Evolutionary conservation across 2,888 invertebrate species (phyloP).

Genomic region (Malachius bipustulatus): DNA sequence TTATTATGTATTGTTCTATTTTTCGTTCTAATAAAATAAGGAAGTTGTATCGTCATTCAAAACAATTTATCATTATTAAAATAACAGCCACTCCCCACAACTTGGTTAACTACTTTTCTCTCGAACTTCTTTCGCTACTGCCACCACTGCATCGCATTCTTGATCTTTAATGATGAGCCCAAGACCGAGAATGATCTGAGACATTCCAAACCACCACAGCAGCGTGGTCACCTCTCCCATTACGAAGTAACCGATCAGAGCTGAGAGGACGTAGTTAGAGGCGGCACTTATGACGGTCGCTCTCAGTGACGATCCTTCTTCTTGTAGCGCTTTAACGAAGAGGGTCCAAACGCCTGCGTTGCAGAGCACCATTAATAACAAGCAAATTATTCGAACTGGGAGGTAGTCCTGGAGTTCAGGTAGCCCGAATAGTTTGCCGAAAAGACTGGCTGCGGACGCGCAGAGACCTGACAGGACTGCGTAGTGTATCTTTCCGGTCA

Average conservation of each 20-base stretch:
- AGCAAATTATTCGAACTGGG: constrained; percentile 31
- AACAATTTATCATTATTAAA: too few relatives aligned
- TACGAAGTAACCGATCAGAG: constrained; percentile 53
- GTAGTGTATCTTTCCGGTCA: too few relatives aligned
- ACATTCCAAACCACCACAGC: constrained; percentile 60
- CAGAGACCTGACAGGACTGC: too few relatives aligned
- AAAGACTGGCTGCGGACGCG: too few relatives aligned
- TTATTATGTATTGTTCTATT: too few relatives aligned
- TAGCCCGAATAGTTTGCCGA: too few relatives aligned
- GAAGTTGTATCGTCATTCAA: too few relatives aligned
- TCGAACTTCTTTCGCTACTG: too few relatives aligned
- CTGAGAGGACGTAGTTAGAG: constrained; percentile 54
- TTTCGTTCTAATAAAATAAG: too few relatives aligned
- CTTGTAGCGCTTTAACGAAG: constrained; percentile 51
- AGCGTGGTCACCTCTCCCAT: constrained; percentile 59
- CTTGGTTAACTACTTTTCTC: too few relatives aligned
- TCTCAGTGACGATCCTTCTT: constrained; percentile 45
- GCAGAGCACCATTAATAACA: constrained; percentile 43
- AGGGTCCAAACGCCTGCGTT: constrained; percentile 51
- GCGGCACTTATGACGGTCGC: constrained; percentile 53
- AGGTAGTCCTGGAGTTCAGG: constrained; percentile 31
- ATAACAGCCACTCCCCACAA: too few relatives aligned
- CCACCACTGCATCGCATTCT: too few relatives aligned
- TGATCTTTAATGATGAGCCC: constrained; percentile 44
- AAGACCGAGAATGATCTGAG: constrained; percentile 57